These are phyloP conservation scores for Adelognathus sp. DNA, from an alignment of 2,888 invertebrate genomes.

Conservation along the genomic window DNA sequence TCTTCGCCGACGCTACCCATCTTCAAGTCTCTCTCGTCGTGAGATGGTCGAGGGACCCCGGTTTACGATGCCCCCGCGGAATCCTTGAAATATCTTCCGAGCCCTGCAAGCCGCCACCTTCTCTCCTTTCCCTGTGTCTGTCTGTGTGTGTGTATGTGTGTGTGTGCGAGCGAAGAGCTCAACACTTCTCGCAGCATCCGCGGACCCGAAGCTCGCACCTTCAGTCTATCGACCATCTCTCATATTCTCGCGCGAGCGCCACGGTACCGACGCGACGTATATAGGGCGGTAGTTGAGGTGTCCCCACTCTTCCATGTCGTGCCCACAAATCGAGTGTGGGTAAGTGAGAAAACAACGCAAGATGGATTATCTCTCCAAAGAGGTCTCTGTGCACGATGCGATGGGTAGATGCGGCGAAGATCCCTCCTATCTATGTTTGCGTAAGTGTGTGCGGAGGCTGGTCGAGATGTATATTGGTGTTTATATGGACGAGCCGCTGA, in stretches of 20 bases:
- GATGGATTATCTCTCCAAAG: background rate
- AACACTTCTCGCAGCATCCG: slow-evolving; percentile 42
- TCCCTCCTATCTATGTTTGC: background rate
- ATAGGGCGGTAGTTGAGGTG: slow-evolving; percentile 62
- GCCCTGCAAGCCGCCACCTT: slow-evolving; percentile 5
- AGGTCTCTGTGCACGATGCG: background rate
- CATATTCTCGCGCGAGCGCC: slow-evolving; percentile 50
- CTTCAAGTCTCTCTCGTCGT: slow-evolving; percentile 46
- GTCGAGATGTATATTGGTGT: background rate
- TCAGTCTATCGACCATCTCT: slow-evolving; percentile 54
- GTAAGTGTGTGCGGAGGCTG: background rate
- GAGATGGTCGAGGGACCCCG: slow-evolving; percentile 39
- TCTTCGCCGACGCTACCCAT: slow-evolving; percentile 67
- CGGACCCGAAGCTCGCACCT: slow-evolving; percentile 39
- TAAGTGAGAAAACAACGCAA: slow-evolving; percentile 26
- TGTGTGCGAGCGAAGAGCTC: slow-evolving; percentile 26
- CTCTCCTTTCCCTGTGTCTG: slow-evolving; percentile 6
- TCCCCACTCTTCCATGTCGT: slow-evolving; percentile 21
- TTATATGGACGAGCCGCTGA: slow-evolving; percentile 4
- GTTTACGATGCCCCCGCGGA: slow-evolving; percentile 64
- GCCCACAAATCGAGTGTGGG: slow-evolving; percentile 8
- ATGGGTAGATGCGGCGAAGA: slow-evolving; percentile 10
- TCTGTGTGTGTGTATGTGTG: slow-evolving; percentile 4
- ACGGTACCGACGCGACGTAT: slow-evolving; percentile 53
- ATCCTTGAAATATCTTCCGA: slow-evolving; percentile 63